Evolutionary conservation across 2,113 vertebrate species (phyloP).

Genomic region (Papio anubis): DNA sequence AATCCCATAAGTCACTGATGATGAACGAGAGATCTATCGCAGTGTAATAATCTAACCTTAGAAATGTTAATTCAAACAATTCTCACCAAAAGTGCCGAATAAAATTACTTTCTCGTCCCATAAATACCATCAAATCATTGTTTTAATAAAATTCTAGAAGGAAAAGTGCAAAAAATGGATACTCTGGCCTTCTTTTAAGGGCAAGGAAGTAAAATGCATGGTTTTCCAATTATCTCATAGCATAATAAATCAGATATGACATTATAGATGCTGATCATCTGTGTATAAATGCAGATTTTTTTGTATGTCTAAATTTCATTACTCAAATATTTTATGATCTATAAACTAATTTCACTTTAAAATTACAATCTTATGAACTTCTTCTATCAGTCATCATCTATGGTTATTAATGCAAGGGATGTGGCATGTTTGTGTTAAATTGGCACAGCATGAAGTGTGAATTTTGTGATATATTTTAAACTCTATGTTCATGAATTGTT

Average conservation of each 20-base stretch:
- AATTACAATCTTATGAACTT: constrained; percentile 61
- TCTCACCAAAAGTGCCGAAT: neutral
- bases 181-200: neutral
- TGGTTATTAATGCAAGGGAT: constrained; percentile 74
- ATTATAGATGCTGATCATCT: neutral
- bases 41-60: neutral
- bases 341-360: constrained; percentile 45
- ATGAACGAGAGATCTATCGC: neutral
- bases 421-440: constrained; percentile 78
- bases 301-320: constrained; percentile 24
- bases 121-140: neutral
- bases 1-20: neutral
- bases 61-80: no score
- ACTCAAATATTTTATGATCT: constrained; percentile 14
- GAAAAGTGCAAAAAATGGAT: neutral
- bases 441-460: constrained; percentile 73
- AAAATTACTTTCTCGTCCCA: neutral
- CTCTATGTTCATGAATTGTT: constrained; percentile 81
- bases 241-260: neutral
- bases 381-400: constrained; percentile 60
- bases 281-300: neutral
- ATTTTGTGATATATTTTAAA: constrained; percentile 85
- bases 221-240: neutral
- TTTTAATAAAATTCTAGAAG: neutral
- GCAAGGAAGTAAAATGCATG: neutral